Base-by-base conservation (phyloP, 2,797 vertebrate species). In the Mormyrus proboscirostris region DNA sequence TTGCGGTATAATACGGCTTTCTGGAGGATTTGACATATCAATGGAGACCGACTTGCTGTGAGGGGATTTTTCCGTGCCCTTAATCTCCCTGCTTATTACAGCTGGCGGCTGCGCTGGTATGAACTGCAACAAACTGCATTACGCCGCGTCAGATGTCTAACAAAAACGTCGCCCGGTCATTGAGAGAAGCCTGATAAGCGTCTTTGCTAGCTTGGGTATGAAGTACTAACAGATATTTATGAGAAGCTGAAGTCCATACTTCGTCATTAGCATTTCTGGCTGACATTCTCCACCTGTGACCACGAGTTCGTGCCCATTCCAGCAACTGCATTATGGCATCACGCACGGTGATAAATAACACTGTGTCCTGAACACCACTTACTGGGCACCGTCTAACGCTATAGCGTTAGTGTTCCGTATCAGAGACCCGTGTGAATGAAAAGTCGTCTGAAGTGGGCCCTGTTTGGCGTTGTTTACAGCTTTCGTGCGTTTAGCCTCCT, bases 51-150 rank as follows among this genome's bases (percentile, higher is more conserved):
- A 86, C 22, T 22, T 50, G 50, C 10, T 19, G 51, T 29, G 51
- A 16, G n/a, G 49, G 29, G 85, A 55, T 86, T 86, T 86, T 55
- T 53, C 85, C 55, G 29, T 6, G 51, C 51, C 12, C 12, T 86
- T 86, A 86, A 86, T 86, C 85, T 86, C 51, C 14, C 49, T 12
- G 51, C 14, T 50, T 86, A 86, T 53, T 86, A 57, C 51, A 55
- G 51, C 16, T 86, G 51, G 50, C 50, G 29, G 50, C 51, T 86
- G 51, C 2, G 51, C 3, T 33, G 85, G 49, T 86, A 29, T 16
- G 22, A 49, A 86, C 29, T 29, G 47, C 82, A 25, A 47, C 41
- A 47, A 50, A 25, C 41, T 84, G 44, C 9, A 22, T 47, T 50
- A 84, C 19, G 10, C 9, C 44, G 41, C 7, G 19, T 50, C 82